Conservation (phyloP, 2,888 invertebrate genomes). For the Drosophila paracracens region DNA sequence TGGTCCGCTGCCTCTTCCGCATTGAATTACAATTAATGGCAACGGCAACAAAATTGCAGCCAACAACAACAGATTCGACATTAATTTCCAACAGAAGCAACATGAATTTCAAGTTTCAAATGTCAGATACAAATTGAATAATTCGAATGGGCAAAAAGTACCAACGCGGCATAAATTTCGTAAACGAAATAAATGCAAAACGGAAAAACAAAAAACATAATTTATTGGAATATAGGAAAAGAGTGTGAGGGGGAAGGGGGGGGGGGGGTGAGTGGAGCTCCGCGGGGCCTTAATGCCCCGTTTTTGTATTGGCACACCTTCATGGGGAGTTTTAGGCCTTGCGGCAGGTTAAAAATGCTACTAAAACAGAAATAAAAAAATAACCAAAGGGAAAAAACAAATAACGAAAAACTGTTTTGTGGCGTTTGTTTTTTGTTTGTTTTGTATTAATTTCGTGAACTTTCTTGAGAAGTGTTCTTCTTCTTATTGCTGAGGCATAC, state of each 20-base stretch:
- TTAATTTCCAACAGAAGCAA: constrained; percentile 42
- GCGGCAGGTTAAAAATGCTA: constrained; percentile 52
- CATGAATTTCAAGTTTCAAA: constrained; percentile 74
- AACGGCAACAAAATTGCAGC: constrained; percentile 19
- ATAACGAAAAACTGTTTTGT: constrained; percentile 58
- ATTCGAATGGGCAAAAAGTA: constrained; percentile 38
- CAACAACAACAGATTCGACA: constrained; percentile 35
- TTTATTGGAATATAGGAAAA: constrained; percentile 6
- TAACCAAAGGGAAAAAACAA: constrained; percentile 16
- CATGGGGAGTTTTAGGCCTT: constrained; percentile 41
- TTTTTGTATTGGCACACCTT: constrained; percentile 58
- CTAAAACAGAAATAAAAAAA: constrained; percentile 39
- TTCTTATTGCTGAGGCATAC: constrained; percentile 28
- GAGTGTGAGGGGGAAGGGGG: not conserved
- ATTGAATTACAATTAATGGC: constrained; percentile 81
- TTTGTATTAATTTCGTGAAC: constrained; percentile 55
- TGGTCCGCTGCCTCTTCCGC: constrained; percentile 66
- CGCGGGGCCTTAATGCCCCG: constrained; percentile 46
- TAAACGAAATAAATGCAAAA: constrained; percentile 10
- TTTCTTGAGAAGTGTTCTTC: constrained; percentile 66
- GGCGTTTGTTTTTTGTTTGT: constrained; percentile 37
- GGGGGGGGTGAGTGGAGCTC: constrained; percentile 3
- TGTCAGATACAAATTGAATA: constrained; percentile 66
- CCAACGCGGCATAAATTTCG: constrained; percentile 34
- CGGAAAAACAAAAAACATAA: constrained; percentile 4